Base-by-base conservation (phyloP, 2,888 invertebrate species). In the Hirudinaria manillensis region DNA sequence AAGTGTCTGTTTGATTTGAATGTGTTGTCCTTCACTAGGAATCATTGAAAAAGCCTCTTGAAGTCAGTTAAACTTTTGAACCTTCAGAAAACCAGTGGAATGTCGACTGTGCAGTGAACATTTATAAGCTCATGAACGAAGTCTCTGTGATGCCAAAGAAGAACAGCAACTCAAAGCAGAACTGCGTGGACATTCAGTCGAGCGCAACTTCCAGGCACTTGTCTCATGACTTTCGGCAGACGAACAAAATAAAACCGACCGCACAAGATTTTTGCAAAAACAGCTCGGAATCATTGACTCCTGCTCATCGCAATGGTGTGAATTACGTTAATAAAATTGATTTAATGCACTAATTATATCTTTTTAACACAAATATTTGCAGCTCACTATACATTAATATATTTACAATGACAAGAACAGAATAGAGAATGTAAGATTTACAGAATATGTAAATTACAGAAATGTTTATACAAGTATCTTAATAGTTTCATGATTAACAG, bases 51-150 rank as follows among this genome's bases (percentile, higher is more conserved):
- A 53, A 53, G n/a, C n/a, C n/a, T n/a, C n/a, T n/a, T n/a, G n/a
- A n/a, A n/a, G n/a, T n/a, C n/a, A n/a, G n/a, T n/a, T n/a, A n/a
- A n/a, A n/a, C 36, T 24, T 36, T 27, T 38, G 27, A 7, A 6
- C 7, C 21, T 6, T 24, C 53, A 76, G 76, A 76, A 27, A 76
- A 76, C 53, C 68, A 61, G 29, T 76, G 76, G 76, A 74, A 76
- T 34, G 29, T 76, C 38, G 76, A 76, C 45, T 38, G 68, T 29
- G 76, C 76, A 0, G 53, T 74, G 34, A 74, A 53, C 34, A 55
- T 67, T n/a, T 74, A 76, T 34, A 53, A 70, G 45, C 74, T 74
- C 55, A 76, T 76, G 74, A 55, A 45, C 38, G 74, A 74, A 32
- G 74, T 70, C 0, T 75, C 74, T 16, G 38, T 67, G 16, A 34